phyloP scores from a whole-genome alignment of 1,140 invertebrate genomes.

The Lethrus apterus region DNA sequence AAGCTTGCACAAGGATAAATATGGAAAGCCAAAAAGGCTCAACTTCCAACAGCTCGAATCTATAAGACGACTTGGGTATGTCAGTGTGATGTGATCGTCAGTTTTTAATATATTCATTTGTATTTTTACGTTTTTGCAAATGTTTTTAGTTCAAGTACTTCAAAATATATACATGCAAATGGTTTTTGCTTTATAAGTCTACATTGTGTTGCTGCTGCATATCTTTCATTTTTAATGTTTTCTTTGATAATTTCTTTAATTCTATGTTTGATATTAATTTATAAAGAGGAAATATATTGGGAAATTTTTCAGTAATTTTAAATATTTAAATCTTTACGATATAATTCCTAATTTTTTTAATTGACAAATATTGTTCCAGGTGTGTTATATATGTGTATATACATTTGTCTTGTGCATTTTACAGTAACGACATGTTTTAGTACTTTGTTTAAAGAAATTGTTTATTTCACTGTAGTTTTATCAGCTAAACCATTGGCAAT shows the following conservation, averaged over 20 bases:
- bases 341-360: neutral
- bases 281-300: neutral
- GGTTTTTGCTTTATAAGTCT: too few relatives aligned
- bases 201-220: too few relatives aligned
- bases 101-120: conserved; percentile 6
- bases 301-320: neutral
- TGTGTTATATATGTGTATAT: conserved; percentile 2
- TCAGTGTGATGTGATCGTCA: conserved; percentile 38
- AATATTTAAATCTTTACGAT: neutral
- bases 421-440: conserved; percentile 19
- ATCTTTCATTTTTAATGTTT: neutral
- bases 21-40: conserved; percentile 80
- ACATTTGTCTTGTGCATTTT: conserved; percentile 19
- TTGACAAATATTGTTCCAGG: conserved; percentile 1
- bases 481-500: too few relatives aligned
- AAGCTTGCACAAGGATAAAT: conserved; percentile 86
- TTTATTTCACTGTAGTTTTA: too few relatives aligned
- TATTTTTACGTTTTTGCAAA: conserved; percentile 12
- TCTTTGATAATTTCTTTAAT: neutral
- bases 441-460: neutral
- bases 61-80: conserved; percentile 79
- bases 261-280: neutral
- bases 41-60: conserved; percentile 79
- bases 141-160: neutral
- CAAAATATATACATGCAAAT: too few relatives aligned